These are phyloP conservation scores for Novumbra hubbsi DNA, from an alignment of 2,797 vertebrate genomes.

Conservation along the genomic window DNA sequence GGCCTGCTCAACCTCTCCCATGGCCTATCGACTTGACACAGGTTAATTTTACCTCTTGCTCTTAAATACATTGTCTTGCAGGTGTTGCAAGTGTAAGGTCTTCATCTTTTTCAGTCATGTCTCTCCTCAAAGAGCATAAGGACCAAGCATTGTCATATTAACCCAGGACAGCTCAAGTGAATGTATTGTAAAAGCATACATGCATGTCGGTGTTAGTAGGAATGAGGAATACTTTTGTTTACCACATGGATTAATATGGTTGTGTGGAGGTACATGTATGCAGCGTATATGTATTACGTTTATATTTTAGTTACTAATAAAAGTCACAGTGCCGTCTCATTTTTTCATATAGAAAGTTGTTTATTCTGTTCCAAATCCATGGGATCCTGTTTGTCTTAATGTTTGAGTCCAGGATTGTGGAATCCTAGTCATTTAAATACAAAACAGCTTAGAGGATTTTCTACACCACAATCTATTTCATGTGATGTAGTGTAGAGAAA, in stretches of 20 bases:
- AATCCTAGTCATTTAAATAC: too few relatives aligned
- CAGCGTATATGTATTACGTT: not conserved
- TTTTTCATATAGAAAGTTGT: not conserved
- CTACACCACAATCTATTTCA: too few relatives aligned
- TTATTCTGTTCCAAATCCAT: not conserved
- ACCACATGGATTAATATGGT: not conserved
- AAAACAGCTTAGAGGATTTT: too few relatives aligned
- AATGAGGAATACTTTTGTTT: not conserved
- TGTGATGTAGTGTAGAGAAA: too few relatives aligned
- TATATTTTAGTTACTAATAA: not conserved
- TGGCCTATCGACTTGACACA: constrained; percentile 88
- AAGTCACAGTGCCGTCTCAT: not conserved
- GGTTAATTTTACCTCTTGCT: constrained; percentile 87
- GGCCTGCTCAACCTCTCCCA: constrained; percentile 82
- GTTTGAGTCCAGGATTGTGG: not conserved
- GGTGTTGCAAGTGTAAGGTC: constrained; percentile 83
- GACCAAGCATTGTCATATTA: constrained; percentile 67
- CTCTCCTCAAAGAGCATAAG: constrained; percentile 52
- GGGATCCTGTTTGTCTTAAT: not conserved
- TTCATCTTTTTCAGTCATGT: constrained; percentile 44
- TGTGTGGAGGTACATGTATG: constrained; percentile 1
- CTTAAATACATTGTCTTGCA: constrained; percentile 84
- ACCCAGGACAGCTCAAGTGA: constrained; percentile 73
- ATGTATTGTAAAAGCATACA: constrained; percentile 69
- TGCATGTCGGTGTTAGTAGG: not conserved